phyloP scores from a whole-genome alignment of 2,113 vertebrate species.

The Morphnarchus princeps region DNA sequence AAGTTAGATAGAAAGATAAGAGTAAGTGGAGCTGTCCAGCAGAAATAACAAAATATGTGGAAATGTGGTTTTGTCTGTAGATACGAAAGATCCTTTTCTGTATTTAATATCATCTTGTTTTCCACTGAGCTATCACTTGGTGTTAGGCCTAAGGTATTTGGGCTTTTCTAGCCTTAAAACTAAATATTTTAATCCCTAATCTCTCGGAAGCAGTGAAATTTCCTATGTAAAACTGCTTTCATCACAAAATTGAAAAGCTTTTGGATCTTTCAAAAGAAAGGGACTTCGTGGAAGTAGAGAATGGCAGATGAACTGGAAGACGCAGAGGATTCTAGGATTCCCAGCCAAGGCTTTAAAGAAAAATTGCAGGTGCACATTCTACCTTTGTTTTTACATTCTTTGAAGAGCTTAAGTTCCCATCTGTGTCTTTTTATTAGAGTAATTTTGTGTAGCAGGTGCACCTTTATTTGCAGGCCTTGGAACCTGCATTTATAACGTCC shows the following conservation, averaged over 20 bases:
- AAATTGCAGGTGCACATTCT: conserved; percentile 4
- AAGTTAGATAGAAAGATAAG: neutral
- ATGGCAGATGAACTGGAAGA: neutral
- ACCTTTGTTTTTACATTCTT: conserved; percentile 18
- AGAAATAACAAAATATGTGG: neutral
- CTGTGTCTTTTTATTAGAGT: conserved; percentile 1
- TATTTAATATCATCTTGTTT: neutral
- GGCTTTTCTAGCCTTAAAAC: neutral
- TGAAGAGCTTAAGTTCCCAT: conserved; percentile 8
- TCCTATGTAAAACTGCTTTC: neutral
- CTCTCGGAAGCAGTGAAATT: neutral
- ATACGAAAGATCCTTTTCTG: neutral
- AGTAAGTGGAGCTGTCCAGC: conserved; percentile 6
- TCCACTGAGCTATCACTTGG: neutral
- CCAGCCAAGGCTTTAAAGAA: neutral
- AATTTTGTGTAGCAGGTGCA: conserved; percentile 2
- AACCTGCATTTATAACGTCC: neutral
- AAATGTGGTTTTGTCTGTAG: neutral
- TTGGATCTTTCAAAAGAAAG: neutral
- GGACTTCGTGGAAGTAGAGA: neutral
- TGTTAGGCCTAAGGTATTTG: neutral
- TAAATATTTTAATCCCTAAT: neutral
- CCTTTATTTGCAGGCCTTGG: neutral
- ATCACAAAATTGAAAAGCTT: neutral
- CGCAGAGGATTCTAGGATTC: neutral